Conservation (phyloP, 2,888 invertebrate genomes). For the Crocallis elinguaria region DNA sequence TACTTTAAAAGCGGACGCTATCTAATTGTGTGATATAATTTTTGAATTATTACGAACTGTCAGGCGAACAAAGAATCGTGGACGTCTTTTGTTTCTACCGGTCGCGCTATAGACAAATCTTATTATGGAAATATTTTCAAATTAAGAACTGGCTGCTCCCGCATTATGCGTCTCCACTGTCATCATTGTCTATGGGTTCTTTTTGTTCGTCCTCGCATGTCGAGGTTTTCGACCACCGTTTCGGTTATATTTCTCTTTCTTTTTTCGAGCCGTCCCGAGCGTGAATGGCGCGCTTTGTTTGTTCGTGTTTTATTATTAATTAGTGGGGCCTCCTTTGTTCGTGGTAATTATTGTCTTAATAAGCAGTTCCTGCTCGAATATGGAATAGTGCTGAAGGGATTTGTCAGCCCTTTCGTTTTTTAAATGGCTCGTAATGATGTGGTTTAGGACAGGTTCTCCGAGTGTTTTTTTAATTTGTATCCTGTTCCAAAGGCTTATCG, state of each 20-base stretch:
- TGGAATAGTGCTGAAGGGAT: conserved; percentile 69
- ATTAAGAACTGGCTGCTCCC: conserved; percentile 84
- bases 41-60: conserved; percentile 76
- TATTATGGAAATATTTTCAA: conserved; percentile 85
- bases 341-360: conserved; percentile 85
- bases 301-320: conserved; percentile 85
- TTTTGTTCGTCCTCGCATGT: conserved; percentile 83
- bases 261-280: conserved; percentile 78
- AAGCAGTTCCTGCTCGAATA: conserved; percentile 82
- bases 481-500: not conserved
- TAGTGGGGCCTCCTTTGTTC: conserved; percentile 81
- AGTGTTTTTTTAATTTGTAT: conserved; percentile 10
- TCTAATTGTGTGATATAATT: conserved; percentile 74
- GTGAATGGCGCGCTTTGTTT: conserved; percentile 82
- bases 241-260: conserved; percentile 71
- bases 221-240: conserved; percentile 83
- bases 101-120: conserved; percentile 83
- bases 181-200: conserved; percentile 83
- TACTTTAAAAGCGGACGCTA: conserved; percentile 47
- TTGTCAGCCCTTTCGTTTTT: conserved; percentile 69
- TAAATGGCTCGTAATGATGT: conserved; percentile 60
- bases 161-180: conserved; percentile 83
- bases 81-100: conserved; percentile 75
- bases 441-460: conserved; percentile 53
- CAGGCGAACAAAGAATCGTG: conserved; percentile 68